Base-by-base conservation (phyloP, 2,888 invertebrate genomes). In the Sarcophaga rosellei region DNA sequence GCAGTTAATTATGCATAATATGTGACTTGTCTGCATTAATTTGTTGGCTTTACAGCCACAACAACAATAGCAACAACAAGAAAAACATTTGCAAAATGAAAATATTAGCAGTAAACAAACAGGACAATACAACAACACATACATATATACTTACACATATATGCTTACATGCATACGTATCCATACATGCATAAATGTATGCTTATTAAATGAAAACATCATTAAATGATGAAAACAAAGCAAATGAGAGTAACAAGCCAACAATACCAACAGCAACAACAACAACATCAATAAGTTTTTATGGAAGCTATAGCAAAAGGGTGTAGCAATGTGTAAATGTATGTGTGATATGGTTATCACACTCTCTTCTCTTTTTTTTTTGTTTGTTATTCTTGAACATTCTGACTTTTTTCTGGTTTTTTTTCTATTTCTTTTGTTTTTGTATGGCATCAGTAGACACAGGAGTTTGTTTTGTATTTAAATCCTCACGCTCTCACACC, bases 1-100 rank as follows among this genome's bases (percentile, higher is more conserved):
- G 89, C 91, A 91, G 91, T 91, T 91, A 91, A 91, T 91, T 91
- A 91, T 91, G 91, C 91, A 91, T 91, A 91, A 91, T 91, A 91
- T 91, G 91, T 90, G 90, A 90, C 89, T 90, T 91, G 91, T 91
- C 91, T 89, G 89, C 91, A 90, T 88, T 88, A 88, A 91, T 91
- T 91, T 90, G 78, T 81, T 86, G 69, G 86, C 77, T 83, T 83
- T 77, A 74, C 74, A 81, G 69, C 85, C 77, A 74, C 69, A 74
- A 81, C 75, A 83, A 76, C 25, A 59, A 61, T 23, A 70, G 47
- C 44, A 20, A 74, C 11, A 47, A 74, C 15, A 53, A 59, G 23
- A 20, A 85, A 77, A 65, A 65, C 25, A 65, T 23, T 25, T 25
- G 35, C 63, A 74, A 66, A 68, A 80, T 63, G 25, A 77, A 75